These are phyloP conservation scores for Clarias gariepinus DNA, from an alignment of 2,113 vertebrate genomes.

Conservation along the genomic window DNA sequence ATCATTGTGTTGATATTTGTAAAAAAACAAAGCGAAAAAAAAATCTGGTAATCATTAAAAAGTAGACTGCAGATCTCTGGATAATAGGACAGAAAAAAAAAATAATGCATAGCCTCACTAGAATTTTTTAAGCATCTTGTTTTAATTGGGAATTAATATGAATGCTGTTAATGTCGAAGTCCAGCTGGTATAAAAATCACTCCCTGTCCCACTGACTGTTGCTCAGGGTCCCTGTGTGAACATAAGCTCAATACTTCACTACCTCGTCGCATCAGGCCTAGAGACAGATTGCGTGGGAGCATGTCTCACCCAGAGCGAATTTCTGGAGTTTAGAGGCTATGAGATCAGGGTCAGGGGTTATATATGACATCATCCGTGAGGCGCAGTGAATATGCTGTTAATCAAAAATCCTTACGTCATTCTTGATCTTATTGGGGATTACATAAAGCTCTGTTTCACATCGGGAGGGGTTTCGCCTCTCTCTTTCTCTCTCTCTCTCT, in stretches of 20 bases:
- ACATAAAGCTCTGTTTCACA: conserved; percentile 11
- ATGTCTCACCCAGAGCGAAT: conserved; percentile 18
- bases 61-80: background rate
- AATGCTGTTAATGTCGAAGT: conserved; percentile 7
- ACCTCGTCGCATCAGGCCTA: background rate
- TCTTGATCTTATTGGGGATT: conserved; percentile 32
- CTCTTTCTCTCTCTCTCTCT: conserved; percentile 22
- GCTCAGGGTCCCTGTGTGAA: conserved; percentile 6
- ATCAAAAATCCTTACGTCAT: conserved; percentile 55
- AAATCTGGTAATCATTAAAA: conserved; percentile 14
- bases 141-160: conserved; percentile 26
- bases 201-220: conserved; percentile 3
- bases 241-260: conserved; percentile 15
- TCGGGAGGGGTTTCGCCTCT: conserved; percentile 13
- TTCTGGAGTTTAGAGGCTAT: conserved; percentile 12
- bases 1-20: background rate
- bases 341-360: conserved; percentile 42
- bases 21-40: background rate
- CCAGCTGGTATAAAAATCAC: conserved; percentile 20
- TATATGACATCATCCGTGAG: conserved; percentile 50
- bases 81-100: background rate
- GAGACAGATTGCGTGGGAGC: background rate
- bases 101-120: background rate
- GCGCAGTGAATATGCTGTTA: conserved; percentile 43
- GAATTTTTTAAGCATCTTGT: conserved; percentile 36